Conservation (phyloP, 2,797 vertebrate genomes). For the Sylvia borin region DNA sequence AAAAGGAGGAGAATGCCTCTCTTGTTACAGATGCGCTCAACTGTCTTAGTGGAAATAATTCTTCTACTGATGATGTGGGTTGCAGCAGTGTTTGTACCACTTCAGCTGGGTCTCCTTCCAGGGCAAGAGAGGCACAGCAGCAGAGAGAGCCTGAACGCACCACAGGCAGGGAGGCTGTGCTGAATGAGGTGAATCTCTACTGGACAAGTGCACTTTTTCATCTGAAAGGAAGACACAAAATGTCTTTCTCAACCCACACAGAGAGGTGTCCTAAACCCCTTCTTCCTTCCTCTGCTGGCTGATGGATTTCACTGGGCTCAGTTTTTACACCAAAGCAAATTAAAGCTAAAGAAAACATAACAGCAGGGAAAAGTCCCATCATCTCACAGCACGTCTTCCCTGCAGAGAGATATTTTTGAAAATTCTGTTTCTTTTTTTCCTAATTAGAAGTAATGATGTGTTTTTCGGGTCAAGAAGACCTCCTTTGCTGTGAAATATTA, state of each 20-base stretch:
- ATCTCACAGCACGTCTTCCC: not conserved
- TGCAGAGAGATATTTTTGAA: conserved; percentile 24
- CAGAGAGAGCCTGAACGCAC: not conserved
- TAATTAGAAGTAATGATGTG: conserved; percentile 58
- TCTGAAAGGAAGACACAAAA: not conserved
- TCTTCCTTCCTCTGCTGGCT: not conserved
- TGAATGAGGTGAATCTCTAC: not conserved
- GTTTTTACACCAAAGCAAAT: conserved; percentile 1
- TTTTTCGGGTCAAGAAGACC: conserved; percentile 15
- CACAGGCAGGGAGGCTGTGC: not conserved
- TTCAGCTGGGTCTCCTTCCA: not conserved
- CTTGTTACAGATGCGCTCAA: not conserved
- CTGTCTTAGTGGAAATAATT: not conserved
- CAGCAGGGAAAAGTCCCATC: conserved; percentile 17
- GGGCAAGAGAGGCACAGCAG: not conserved
- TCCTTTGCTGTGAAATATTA: conserved; percentile 39
- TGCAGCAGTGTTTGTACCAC: not conserved
- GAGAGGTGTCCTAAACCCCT: not conserved
- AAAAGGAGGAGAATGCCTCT: not conserved
- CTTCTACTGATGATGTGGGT: not conserved
- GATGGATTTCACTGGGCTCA: not conserved
- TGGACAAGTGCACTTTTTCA: not conserved
- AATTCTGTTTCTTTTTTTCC: conserved; percentile 28
- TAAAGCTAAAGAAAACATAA: conserved; percentile 21
- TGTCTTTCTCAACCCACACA: not conserved